A percentile compares a stretch with the other conserved stretches of the same genome.
Conservation (phyloP, 1,140 invertebrate genomes). For the Pseudomyrmex dendroicus region DNA sequence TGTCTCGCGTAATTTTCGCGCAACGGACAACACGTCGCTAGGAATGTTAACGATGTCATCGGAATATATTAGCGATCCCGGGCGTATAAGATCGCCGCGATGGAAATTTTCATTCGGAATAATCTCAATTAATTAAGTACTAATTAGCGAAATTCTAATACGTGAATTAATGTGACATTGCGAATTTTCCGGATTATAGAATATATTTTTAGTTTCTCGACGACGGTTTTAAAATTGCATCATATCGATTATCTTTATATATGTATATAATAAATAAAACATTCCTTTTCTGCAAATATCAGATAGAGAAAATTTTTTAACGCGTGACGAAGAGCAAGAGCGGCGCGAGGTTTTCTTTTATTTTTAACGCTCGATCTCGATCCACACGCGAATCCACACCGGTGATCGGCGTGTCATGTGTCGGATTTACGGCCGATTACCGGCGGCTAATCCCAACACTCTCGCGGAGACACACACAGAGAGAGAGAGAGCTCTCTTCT, state of each 20-base stretch:
- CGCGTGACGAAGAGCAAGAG: not conserved
- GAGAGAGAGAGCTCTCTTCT: not conserved
- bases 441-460: conserved; percentile 43
- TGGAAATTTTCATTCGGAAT: no score
- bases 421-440: conserved; percentile 72
- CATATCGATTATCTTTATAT: no score
- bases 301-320: not conserved
- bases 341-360: not conserved
- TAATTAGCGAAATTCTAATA: no score
- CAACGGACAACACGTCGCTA: conserved; percentile 33
- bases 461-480: not conserved
- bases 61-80: no score
- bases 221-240: no score
- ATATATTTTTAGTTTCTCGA: no score
- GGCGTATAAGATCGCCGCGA: no score
- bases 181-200: no score
- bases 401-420: conserved; percentile 49
- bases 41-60: conserved; percentile 23
- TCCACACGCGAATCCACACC: conserved; percentile 10
- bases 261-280: no score
- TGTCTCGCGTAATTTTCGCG: not conserved
- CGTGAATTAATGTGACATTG: no score
- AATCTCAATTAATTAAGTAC: no score
- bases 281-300: no score
- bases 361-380: conserved; percentile 27